Conservation (phyloP, 2,888 invertebrate species). For the Notocelia uddmanniana region DNA sequence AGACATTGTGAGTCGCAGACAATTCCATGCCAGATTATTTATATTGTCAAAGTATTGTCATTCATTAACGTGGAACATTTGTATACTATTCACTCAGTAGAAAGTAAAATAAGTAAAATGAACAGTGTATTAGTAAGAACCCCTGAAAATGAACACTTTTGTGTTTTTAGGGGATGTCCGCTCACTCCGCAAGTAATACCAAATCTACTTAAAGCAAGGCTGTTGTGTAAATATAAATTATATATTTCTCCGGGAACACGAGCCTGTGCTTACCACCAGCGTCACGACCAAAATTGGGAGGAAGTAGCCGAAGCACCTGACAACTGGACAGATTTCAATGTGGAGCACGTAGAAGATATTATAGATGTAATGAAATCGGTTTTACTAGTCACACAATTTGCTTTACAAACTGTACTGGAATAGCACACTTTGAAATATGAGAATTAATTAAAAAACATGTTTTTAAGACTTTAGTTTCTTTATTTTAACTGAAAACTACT, state of each 20-base stretch:
- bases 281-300: not conserved
- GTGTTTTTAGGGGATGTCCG: slow-evolving; percentile 4
- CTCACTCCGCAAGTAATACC: not conserved
- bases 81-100: no score
- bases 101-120: not conserved
- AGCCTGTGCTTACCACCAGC: slow-evolving; percentile 2
- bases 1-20: no score
- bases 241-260: slow-evolving; percentile 11
- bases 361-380: slow-evolving; percentile 1
- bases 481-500: no score
- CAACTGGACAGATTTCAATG: not conserved
- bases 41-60: no score
- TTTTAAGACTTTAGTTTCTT: no score
- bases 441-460: no score
- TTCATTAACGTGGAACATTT: no score
- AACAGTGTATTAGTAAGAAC: slow-evolving; percentile 5
- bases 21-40: no score
- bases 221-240: slow-evolving; percentile 13
- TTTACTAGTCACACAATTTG: slow-evolving; percentile 1
- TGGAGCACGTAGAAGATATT: slow-evolving; percentile 4
- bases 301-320: slow-evolving; percentile 3
- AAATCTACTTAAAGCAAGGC: slow-evolving; percentile 1
- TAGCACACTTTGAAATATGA: not conserved
- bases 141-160: not conserved
- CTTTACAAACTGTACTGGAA: slow-evolving; percentile 2